Conservation (phyloP, 2,113 vertebrate species). For the Nerophis ophidion region DNA sequence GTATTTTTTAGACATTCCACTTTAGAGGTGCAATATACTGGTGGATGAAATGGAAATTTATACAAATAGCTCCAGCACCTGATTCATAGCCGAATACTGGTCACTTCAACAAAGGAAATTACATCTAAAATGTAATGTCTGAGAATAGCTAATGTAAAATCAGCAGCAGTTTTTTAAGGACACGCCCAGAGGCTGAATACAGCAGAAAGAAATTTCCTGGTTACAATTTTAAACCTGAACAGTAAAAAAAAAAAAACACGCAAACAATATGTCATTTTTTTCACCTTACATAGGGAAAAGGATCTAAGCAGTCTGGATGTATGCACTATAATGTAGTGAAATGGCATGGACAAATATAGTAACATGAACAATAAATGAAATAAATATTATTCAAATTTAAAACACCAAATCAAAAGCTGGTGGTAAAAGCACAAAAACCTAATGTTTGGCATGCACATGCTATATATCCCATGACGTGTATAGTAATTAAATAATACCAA, state of each 20-base stretch:
- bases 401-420: too few relatives aligned
- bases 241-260: not conserved
- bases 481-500: too few relatives aligned
- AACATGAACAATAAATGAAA: too few relatives aligned
- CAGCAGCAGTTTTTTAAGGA: not conserved
- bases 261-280: not conserved
- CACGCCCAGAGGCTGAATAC: not conserved
- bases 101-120: not conserved
- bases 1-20: slow-evolving; percentile 4
- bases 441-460: too few relatives aligned
- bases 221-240: not conserved
- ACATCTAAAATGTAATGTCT: slow-evolving; percentile 6
- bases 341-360: too few relatives aligned
- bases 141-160: not conserved
- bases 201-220: not conserved
- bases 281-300: not conserved
- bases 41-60: slow-evolving; percentile 9
- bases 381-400: too few relatives aligned
- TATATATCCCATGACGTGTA: too few relatives aligned
- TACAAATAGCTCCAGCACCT: slow-evolving; percentile 7
- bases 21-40: slow-evolving; percentile 5
- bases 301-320: not conserved
- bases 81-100: slow-evolving; percentile 2
- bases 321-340: too few relatives aligned
- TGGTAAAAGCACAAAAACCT: too few relatives aligned